Base-by-base conservation (phyloP, 1,140 invertebrate genomes). In the Camponotus pennsylvanicus region DNA sequence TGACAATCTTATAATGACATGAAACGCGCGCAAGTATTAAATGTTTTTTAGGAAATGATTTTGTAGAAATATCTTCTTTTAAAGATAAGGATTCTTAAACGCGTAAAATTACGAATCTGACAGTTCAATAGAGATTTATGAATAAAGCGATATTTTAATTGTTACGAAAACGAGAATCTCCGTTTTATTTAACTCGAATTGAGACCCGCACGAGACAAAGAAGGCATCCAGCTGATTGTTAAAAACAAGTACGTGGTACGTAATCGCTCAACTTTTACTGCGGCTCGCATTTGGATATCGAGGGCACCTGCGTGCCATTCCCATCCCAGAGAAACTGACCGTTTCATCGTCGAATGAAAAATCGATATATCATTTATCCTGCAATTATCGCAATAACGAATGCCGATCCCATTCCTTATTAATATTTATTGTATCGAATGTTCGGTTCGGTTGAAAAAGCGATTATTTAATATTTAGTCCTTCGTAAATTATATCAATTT, bases 241-340 rank as follows among this genome's bases (percentile, higher is more conserved):
- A 52, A 40, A 82, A 27, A 55, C 21, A 57, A 71, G 83, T 88
- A 85, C 75, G 84, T 52, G 57, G 86, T 64, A 90, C 84, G 86
- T 90, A 91, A 91, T 89, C 89, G 80, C 79, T 86, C 91, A 88
- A 90, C 91, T 92, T 92, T 92, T 92, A 92, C 90, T 85, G 77
- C 77, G 87, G 77, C 67, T 91, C 91, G 67, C 83, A 92, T 92
- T 92, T 92, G 91, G 91, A 71, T 92, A 92, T 92, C 88, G 91
- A 73, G 91, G 91, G 86, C 91, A 92, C 83, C 57, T 83, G 89
- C 82, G 70, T 80, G 69, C 86, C 86, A 42, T 87, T 89, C 80
- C 40, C 64, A 63, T 63, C 34, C 11, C 52, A 69, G 85, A 85
- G 88, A 90, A 89, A 90, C 89, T 57, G 85, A 42, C 67, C 49